Evolutionary conservation across 1,140 invertebrate species (phyloP).

Genomic region (Penaeus chinensis): DNA sequence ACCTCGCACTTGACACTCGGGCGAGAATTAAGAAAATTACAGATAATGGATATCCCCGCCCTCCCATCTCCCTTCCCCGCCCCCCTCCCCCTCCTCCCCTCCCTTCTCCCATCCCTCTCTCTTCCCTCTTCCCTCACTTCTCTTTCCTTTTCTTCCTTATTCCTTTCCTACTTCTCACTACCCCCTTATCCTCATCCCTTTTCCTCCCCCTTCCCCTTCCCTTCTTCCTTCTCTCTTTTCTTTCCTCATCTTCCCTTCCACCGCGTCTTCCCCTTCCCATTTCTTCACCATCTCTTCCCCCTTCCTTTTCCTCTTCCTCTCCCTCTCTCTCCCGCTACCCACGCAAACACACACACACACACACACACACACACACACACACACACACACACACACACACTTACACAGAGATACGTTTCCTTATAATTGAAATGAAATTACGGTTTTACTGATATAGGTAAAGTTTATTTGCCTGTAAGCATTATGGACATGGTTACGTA

Average conservation of each 20-base stretch:
- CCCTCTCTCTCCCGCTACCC: background rate
- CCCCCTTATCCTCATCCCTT: background rate
- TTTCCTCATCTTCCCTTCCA: background rate
- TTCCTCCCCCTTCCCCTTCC: background rate
- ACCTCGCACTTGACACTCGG: background rate
- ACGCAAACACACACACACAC: constrained; percentile 5
- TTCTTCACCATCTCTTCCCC: background rate
- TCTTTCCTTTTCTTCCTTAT: background rate
- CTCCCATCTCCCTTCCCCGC: background rate
- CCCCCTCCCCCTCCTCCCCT: constrained; percentile 11
- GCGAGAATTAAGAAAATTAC: constrained; percentile 14
- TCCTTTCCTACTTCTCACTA: background rate
- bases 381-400: background rate
- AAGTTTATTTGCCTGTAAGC: background rate
- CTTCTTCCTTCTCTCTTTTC: background rate
- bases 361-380: constrained; percentile 17
- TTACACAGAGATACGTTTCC: background rate
- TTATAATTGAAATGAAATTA: background rate
- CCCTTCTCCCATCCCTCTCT: background rate
- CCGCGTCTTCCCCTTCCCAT: background rate
- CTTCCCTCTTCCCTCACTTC: background rate
- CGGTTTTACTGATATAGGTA: background rate
- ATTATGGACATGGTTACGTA: no score
- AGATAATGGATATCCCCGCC: background rate
- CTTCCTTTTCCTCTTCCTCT: no score